These are phyloP conservation scores for Tribolium castaneum DNA, from an alignment of 1,140 invertebrate genomes.

Conservation along the genomic window DNA sequence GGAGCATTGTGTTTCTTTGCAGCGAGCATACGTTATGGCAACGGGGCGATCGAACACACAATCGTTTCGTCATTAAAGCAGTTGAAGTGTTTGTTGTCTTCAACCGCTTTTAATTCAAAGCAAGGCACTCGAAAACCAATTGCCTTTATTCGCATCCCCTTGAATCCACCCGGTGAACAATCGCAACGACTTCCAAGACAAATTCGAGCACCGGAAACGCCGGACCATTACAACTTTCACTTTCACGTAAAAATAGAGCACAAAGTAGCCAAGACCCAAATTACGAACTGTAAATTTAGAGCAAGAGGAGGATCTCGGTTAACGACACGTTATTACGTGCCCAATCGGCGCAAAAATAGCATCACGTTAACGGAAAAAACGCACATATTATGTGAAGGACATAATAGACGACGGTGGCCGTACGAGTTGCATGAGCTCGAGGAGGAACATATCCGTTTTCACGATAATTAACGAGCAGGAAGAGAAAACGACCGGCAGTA, in stretches of 20 bases:
- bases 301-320: constrained; percentile 29
- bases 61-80: constrained; percentile 29
- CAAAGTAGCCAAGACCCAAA: constrained; percentile 41
- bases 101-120: constrained; percentile 18
- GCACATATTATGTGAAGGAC: background rate
- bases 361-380: constrained; percentile 23
- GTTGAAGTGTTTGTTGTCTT: constrained; percentile 23
- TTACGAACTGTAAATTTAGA: constrained; percentile 36
- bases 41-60: constrained; percentile 15
- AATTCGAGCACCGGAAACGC: constrained; percentile 22
- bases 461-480: constrained; percentile 39
- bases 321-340: constrained; percentile 37
- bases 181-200: background rate
- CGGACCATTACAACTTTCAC: constrained; percentile 36
- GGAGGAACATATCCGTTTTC: constrained; percentile 28
- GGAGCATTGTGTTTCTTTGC: constrained; percentile 38
- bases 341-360: constrained; percentile 32
- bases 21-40: constrained; percentile 14
- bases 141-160: constrained; percentile 34
- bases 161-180: background rate
- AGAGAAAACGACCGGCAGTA: constrained; percentile 27
- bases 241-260: constrained; percentile 41
- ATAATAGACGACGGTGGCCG: background rate
- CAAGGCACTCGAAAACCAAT: constrained; percentile 9
- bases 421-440: background rate